These are phyloP conservation scores for Popillia japonica DNA, from an alignment of 1,140 invertebrate species.

Conservation along the genomic window DNA sequence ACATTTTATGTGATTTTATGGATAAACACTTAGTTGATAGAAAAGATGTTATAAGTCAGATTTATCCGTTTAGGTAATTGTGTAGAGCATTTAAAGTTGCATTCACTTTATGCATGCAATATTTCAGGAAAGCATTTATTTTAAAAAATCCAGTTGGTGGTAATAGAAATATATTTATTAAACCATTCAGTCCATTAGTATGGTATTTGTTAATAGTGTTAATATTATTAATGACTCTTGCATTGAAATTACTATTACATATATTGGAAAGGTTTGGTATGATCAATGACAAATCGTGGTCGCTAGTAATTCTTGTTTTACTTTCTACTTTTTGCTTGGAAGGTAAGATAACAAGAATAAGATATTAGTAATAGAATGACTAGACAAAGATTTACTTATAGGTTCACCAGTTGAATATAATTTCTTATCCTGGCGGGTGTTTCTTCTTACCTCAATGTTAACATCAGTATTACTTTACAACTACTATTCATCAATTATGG, in stretches of 20 bases:
- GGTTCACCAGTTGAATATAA: not conserved
- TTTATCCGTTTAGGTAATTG: not conserved
- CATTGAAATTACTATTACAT: not conserved
- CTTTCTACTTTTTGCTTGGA: not conserved
- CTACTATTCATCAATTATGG: constrained; percentile 7
- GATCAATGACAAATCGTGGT: not conserved
- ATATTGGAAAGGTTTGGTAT: not conserved
- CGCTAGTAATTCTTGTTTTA: not conserved
- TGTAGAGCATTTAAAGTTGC: not conserved
- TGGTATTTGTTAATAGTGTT: not conserved
- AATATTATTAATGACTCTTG: not conserved
- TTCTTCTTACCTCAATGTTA: not conserved
- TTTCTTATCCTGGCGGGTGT: not conserved
- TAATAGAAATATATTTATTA: constrained; percentile 23
- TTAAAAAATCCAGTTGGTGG: not conserved
- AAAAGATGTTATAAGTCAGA: not conserved
- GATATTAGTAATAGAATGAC: not conserved
- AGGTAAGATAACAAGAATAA: not conserved
- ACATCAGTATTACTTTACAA: not conserved
- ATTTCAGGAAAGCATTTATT: constrained; percentile 7
- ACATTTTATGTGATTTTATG: not conserved
- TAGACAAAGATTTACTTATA: not conserved
- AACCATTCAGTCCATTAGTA: not conserved
- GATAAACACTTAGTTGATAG: not conserved
- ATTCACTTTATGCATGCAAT: not conserved